A percentile compares a stretch with the other conserved stretches of the same genome.
These are phyloP conservation scores for Spatulosminthurus flaviceps DNA, from an alignment of 2,888 invertebrate genomes.

Conservation along the genomic window DNA sequence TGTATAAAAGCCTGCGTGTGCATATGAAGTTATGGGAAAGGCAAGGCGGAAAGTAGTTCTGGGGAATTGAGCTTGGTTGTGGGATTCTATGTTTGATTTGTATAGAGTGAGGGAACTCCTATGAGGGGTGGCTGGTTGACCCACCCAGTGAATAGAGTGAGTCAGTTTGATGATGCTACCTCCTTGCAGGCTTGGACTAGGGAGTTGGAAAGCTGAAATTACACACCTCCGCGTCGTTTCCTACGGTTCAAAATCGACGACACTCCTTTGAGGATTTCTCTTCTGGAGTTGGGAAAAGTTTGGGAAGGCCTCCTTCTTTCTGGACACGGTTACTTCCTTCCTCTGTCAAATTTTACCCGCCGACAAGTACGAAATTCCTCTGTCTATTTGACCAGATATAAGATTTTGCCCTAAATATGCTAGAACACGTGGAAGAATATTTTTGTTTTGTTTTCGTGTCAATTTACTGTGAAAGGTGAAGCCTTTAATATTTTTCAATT, in stretches of 20 bases:
- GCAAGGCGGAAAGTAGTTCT: too few species aligned
- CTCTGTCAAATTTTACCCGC: constrained; percentile 21
- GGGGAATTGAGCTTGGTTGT: neutral
- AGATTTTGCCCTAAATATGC: constrained; percentile 2
- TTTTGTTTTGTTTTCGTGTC: neutral
- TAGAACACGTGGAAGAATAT: neutral
- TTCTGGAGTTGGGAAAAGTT: constrained; percentile 10
- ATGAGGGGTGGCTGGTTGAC: constrained; percentile 13
- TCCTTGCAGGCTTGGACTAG: constrained; percentile 14
- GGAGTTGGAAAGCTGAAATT: constrained; percentile 12
- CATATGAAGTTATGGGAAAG: too few species aligned
- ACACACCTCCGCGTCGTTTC: constrained; percentile 18
- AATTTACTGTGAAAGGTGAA: neutral
- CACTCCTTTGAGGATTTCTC: constrained; percentile 14
- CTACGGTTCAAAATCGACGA: neutral
- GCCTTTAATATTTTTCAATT: neutral
- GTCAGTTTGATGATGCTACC: constrained; percentile 18
- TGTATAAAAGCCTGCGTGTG: too few species aligned
- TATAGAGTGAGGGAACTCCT: constrained; percentile 18
- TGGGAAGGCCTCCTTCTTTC: constrained; percentile 12
- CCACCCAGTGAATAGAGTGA: constrained; percentile 13
- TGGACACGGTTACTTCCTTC: constrained; percentile 29
- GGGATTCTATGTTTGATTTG: too few species aligned
- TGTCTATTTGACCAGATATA: constrained; percentile 2
- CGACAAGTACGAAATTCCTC: constrained; percentile 16